Conservation (phyloP, 1,140 invertebrate genomes). For the Drosophila rhopaloa region DNA sequence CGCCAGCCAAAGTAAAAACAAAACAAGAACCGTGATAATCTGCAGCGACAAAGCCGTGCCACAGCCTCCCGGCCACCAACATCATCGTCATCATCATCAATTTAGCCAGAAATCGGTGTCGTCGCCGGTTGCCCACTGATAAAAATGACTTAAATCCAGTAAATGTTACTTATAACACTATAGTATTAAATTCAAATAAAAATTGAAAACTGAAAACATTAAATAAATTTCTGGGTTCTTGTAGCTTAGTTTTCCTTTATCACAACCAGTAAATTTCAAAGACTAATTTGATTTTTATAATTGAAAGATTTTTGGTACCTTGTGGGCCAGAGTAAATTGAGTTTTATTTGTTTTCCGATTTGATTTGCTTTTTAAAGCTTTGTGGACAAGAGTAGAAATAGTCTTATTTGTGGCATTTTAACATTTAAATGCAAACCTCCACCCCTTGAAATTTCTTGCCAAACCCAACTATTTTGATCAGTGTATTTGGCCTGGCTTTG, state of each 20-base stretch:
- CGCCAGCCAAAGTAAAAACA: slow-evolving; percentile 44
- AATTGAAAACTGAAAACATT: neutral
- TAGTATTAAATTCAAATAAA: too few relatives aligned
- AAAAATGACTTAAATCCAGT: neutral
- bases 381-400: too few relatives aligned
- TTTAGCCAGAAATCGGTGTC: slow-evolving; percentile 71
- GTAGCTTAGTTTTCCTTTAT: too few relatives aligned
- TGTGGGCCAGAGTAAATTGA: too few relatives aligned
- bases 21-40: slow-evolving; percentile 68
- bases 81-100: slow-evolving; percentile 71
- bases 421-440: too few relatives aligned
- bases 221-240: too few relatives aligned
- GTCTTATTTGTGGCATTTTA: too few relatives aligned
- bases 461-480: neutral
- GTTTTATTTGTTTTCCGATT: too few relatives aligned
- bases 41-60: slow-evolving; percentile 30
- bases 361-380: too few relatives aligned
- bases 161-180: neutral
- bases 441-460: neutral
- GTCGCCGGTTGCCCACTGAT: slow-evolving; percentile 13
- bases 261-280: too few relatives aligned
- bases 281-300: too few relatives aligned
- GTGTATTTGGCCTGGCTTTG: slow-evolving; percentile 16
- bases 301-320: too few relatives aligned
- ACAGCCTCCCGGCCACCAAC: slow-evolving; percentile 7